Conservation (phyloP, 2,888 invertebrate species). For the Loripinus fragilis region DNA sequence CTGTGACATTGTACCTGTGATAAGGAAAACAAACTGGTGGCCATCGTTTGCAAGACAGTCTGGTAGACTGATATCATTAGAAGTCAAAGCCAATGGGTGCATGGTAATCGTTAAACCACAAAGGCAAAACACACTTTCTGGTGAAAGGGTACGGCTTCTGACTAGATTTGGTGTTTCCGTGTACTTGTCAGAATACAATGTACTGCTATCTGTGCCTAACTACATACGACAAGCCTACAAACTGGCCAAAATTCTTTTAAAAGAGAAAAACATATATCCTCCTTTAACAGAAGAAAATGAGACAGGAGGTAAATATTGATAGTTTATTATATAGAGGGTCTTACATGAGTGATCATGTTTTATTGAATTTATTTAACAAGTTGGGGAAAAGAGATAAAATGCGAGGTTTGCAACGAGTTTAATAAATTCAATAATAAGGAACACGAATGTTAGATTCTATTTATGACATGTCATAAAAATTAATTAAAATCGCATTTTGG, state of each 20-base stretch:
- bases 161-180: background rate
- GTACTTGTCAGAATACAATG: background rate
- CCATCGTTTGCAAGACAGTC: background rate
- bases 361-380: too few species aligned
- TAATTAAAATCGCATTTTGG: too few species aligned
- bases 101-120: background rate
- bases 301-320: background rate
- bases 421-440: too few species aligned
- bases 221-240: background rate
- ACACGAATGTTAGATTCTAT: too few species aligned
- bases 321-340: too few species aligned
- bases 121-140: background rate
- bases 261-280: background rate
- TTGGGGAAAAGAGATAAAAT: too few species aligned
- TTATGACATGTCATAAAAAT: too few species aligned
- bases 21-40: background rate
- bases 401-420: too few species aligned
- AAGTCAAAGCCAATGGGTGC: background rate
- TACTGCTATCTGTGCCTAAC: background rate
- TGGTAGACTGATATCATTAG: background rate
- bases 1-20: constrained; percentile 4
- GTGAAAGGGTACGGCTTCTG: background rate
- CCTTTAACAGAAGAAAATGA: background rate
- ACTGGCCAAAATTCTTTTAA: background rate
- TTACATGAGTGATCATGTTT: too few species aligned